Evolutionary conservation across 2,888 invertebrate species (phyloP).

Genomic region (Caenorhabditis doughertyi): DNA sequence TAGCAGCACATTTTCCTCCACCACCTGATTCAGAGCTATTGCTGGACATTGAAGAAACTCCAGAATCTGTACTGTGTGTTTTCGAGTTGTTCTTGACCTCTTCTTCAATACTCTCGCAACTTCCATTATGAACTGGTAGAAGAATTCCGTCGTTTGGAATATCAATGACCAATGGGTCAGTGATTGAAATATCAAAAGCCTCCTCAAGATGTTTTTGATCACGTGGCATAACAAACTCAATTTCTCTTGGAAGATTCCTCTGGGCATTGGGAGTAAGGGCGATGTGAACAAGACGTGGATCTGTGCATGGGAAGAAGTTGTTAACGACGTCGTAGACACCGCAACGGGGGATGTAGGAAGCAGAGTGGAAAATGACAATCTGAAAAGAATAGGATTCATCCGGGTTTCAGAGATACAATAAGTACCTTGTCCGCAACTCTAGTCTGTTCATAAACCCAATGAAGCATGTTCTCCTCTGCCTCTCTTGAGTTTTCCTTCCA

Average conservation of each 20-base stretch:
- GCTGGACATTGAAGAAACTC: constrained; percentile 59
- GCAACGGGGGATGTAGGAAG: background rate
- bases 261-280: constrained; percentile 11
- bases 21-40: constrained; percentile 32
- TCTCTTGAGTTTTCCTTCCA: constrained; percentile 27
- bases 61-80: constrained; percentile 54
- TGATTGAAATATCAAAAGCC: constrained; percentile 42
- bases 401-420: background rate
- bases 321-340: constrained; percentile 45
- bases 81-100: constrained; percentile 17
- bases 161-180: constrained; percentile 23
- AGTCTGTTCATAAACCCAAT: constrained; percentile 53
- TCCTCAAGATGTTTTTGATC: constrained; percentile 50
- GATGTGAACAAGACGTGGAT: constrained; percentile 27
- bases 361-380: constrained; percentile 49
- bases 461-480: constrained; percentile 57
- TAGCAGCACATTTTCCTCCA: background rate
- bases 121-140: background rate
- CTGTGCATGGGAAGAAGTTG: constrained; percentile 35
- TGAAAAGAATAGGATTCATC: constrained; percentile 6
- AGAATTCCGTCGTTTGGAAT: constrained; percentile 4
- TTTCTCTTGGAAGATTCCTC: constrained; percentile 2
- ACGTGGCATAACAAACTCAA: constrained; percentile 51
- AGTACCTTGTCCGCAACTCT: constrained; percentile 42
- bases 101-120: constrained; percentile 25